Evolutionary conservation across 1,140 invertebrate genomes (phyloP), one percentile per base, ranked within the genome.

Genomic region (Aphaenogaster ashmeadi): DNA sequence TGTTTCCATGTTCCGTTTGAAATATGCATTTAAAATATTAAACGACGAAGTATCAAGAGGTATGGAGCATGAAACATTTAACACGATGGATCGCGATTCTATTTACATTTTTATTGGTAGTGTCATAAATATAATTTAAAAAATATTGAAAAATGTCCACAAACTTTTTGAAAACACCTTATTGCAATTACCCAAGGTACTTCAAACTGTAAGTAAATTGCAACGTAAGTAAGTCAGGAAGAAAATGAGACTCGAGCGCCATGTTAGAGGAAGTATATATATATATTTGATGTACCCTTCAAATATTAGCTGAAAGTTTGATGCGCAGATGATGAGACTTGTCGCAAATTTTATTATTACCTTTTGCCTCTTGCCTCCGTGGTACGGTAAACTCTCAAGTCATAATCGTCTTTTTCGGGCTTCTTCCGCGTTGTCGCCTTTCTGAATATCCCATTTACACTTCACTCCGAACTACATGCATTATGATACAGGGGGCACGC

Each of bases 261-360:
- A 54, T 38, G 36, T 41, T 79, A 18, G 36, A 67, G 36, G 36
- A 80, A 80, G 58, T 47, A 36, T 27, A 27, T 27, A 27, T 27
- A 27, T 27, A 27, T 80, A 69, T 69, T 80, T 69, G 36, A 69
- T 69, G 78, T 64, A 69, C n/a, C n/a, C 47, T 44, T 67, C 36
- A 80, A 80, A 80, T 80, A 80, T 80, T 80, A 69, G 47, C 36
- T 54, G 13, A 80, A 69, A 80, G 47, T 54, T 80, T 44, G 62
- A 54, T 69, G 47, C 62, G 21, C 62, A 54, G 47, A 27, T 69
- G 47, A 80, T 69, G 62, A 69, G 47, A 69, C 47, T 38, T 52
- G n/a, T 36, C 8, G 62, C 62, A 69, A 56, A 80, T 80, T 36
- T 80, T 54, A 80, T 80, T 69, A 80, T 69, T 69, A 47, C 78